A percentile compares a stretch with the other conserved stretches of the same genome.
phyloP scores from a whole-genome alignment of 2,113 vertebrate species.

The Rhinogobius similis region DNA sequence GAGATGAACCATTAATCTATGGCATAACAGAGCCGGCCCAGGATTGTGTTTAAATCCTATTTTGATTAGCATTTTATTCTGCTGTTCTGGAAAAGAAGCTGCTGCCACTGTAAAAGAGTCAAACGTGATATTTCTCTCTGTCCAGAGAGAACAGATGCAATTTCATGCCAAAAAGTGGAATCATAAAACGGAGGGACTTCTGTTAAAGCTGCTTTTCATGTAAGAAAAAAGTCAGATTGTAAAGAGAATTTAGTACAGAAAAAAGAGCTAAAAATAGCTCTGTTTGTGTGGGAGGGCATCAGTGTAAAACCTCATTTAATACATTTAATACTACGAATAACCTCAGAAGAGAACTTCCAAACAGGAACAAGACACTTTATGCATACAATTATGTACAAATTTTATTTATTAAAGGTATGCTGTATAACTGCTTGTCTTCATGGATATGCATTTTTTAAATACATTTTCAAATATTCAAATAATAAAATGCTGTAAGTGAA shows the following conservation, averaged over 20 bases:
- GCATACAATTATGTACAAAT: neutral
- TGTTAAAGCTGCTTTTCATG: conserved; percentile 20
- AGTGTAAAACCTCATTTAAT: neutral
- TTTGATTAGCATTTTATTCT: conserved; percentile 43
- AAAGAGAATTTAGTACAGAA: neutral
- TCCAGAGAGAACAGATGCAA: conserved; percentile 45
- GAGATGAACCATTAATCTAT: conserved; percentile 43
- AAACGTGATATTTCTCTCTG: conserved; percentile 32
- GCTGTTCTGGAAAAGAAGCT: conserved; percentile 5
- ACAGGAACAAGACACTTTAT: too few relatives aligned
- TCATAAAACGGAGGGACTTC: conserved; percentile 33
- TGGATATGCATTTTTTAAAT: too few relatives aligned
- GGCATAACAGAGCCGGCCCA: conserved; percentile 27
- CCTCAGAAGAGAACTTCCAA: too few relatives aligned
- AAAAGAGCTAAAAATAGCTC: neutral
- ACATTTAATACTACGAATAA: too few relatives aligned
- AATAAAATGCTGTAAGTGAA: too few relatives aligned
- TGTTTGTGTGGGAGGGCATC: neutral
- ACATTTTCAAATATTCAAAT: too few relatives aligned
- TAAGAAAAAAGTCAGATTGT: neutral
- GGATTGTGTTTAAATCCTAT: conserved; percentile 28
- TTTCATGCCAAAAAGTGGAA: conserved; percentile 56
- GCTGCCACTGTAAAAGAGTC: neutral
- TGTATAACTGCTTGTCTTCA: too few relatives aligned
- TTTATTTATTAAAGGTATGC: neutral